These are phyloP conservation scores for Drosophila percnosoma DNA, from an alignment of 2,888 invertebrate species.

Conservation along the genomic window DNA sequence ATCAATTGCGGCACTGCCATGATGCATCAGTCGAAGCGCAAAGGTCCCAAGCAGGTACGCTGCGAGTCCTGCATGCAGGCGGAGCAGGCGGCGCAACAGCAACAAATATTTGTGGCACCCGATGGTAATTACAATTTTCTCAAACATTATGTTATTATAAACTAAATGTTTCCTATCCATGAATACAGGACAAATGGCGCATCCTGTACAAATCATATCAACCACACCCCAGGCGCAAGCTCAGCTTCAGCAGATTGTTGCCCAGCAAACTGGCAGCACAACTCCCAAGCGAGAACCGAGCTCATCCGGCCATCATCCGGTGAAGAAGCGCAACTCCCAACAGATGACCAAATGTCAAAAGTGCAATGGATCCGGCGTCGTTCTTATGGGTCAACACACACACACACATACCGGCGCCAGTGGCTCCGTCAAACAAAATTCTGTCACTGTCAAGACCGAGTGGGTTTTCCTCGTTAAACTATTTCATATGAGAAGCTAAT, in stretches of 20 bases:
- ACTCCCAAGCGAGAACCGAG: slow-evolving; percentile 71
- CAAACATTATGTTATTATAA: neutral
- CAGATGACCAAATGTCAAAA: slow-evolving; percentile 94
- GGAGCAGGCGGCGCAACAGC: slow-evolving; percentile 85
- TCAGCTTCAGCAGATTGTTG: slow-evolving; percentile 76
- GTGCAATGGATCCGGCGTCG: slow-evolving; percentile 94
- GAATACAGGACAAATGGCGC: slow-evolving; percentile 85
- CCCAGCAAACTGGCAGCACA: slow-evolving; percentile 69
- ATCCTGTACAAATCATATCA: slow-evolving; percentile 82
- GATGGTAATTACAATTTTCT: slow-evolving; percentile 85
- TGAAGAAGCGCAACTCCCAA: slow-evolving; percentile 92
- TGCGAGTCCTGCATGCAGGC: slow-evolving; percentile 88
- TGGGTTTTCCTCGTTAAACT: slow-evolving; percentile 55
- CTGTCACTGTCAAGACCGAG: slow-evolving; percentile 82
- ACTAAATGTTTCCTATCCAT: slow-evolving; percentile 51
- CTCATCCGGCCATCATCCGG: slow-evolving; percentile 89
- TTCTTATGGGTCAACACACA: slow-evolving; percentile 84
- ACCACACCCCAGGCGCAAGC: slow-evolving; percentile 77
- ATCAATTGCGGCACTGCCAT: slow-evolving; percentile 87
- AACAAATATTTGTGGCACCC: slow-evolving; percentile 88
- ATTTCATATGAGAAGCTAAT: neutral
- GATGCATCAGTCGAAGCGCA: slow-evolving; percentile 86
- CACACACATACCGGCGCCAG: slow-evolving; percentile 60
- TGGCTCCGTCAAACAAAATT: slow-evolving; percentile 68
- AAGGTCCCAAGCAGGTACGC: slow-evolving; percentile 87